These are phyloP conservation scores for Sinhomidia bicolor DNA, from an alignment of 2,888 invertebrate genomes.

Conservation along the genomic window DNA sequence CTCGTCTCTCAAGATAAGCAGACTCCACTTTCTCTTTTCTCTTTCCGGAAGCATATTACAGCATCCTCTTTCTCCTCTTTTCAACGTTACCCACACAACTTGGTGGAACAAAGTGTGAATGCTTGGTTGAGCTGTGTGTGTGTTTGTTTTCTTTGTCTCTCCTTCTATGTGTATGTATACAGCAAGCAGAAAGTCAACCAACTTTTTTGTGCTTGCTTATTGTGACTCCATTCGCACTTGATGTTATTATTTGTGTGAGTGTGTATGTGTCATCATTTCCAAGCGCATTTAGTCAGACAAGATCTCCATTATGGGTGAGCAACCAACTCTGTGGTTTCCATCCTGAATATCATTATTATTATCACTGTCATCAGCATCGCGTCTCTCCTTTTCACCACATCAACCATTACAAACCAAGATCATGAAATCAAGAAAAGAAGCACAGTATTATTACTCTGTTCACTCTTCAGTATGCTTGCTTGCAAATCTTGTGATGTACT, in stretches of 20 bases:
- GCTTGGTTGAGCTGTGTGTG: no score
- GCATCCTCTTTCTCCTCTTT: no score
- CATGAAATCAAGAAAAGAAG: conserved; percentile 36
- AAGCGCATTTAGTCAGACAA: conserved; percentile 14
- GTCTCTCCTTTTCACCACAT: not conserved
- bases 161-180: no score
- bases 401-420: conserved; percentile 4
- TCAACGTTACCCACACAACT: no score
- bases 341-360: conserved; percentile 42
- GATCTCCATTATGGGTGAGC: conserved; percentile 40
- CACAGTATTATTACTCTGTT: not conserved
- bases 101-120: not conserved
- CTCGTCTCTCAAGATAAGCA: not conserved
- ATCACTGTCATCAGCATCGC: not conserved
- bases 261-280: conserved; percentile 21
- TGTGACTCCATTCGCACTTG: no score
- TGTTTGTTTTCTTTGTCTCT: no score
- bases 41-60: not conserved
- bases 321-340: conserved; percentile 19
- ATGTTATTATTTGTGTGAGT: no score
- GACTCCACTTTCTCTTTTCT: not conserved
- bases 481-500: not conserved
- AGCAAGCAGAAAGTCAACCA: no score
- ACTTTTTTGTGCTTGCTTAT: not conserved
- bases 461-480: not conserved